phyloP scores from a whole-genome alignment of 1,140 invertebrate species.

The Subanguina moxae region DNA sequence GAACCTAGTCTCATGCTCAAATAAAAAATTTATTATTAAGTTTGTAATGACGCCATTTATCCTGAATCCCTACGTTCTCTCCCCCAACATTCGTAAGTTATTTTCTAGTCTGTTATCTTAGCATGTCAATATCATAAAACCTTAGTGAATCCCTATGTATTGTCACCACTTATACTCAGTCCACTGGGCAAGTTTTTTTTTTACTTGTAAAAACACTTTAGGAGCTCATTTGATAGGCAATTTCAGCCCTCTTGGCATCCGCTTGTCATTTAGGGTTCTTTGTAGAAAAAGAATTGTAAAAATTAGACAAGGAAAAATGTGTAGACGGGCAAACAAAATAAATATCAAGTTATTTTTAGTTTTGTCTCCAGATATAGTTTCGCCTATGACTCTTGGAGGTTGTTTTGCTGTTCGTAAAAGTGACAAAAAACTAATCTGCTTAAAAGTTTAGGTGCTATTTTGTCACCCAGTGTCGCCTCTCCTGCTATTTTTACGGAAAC shows the following conservation, averaged over 20 bases:
- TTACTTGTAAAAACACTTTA: too few species aligned
- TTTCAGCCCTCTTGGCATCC: too few species aligned
- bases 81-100: slow-evolving; percentile 1
- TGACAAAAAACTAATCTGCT: background rate
- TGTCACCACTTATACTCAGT: slow-evolving; percentile 31
- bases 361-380: slow-evolving; percentile 36
- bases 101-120: too few species aligned
- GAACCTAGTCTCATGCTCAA: too few species aligned
- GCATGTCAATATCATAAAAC: too few species aligned
- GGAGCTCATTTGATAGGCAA: too few species aligned
- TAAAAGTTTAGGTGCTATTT: slow-evolving; percentile 21
- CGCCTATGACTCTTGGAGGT: slow-evolving; percentile 14
- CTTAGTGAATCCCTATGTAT: slow-evolving; percentile 31
- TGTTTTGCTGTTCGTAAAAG: background rate
- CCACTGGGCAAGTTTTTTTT: slow-evolving; percentile 19
- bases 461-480: slow-evolving; percentile 33
- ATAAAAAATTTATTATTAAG: slow-evolving; percentile 13
- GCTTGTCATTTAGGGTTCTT: too few species aligned
- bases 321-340: too few species aligned
- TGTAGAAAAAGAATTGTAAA: too few species aligned
- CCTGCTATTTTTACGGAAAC: slow-evolving; percentile 40
- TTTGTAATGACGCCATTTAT: slow-evolving; percentile 28
- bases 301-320: too few species aligned
- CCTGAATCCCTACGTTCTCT: slow-evolving; percentile 23
- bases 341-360: slow-evolving; percentile 16